Base-by-base conservation (phyloP, 2,888 invertebrate genomes). In the Eristalis tenax region DNA sequence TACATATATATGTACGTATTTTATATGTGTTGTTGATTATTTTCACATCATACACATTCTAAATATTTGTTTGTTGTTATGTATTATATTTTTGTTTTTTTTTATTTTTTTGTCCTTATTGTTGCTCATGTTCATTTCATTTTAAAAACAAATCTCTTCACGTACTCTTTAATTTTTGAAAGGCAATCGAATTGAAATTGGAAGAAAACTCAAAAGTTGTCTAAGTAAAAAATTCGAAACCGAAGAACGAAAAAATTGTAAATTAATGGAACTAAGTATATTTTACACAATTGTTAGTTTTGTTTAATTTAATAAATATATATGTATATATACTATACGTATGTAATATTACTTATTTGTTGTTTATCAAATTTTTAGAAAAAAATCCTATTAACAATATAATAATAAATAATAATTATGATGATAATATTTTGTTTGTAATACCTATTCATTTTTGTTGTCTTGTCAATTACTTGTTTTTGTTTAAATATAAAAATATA, bases 131-230 rank as follows among this genome's bases (percentile, higher is more conserved):
- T 83, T 83, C 15, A 40, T 74, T 18, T 65, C 18, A 10, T 63
- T 61, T 50, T 18, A 50, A 50, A 38, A 38, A 38, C 22, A 32
- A 23, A 32, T 15, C 43, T 57, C 18, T 65, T 69, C 61, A 69
- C 28, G 43, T 59, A 13, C 57, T n/a, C n/a, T 76, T 63, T 32
- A 23, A 57, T 28, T 59, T 68, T 74, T 66, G 18, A 82, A 82
- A 82, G 86, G 83, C 86, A 86, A 83, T 78, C 74, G 86, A 83
- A 86, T 86, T 86, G 86, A 86, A 86, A 82, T 86, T 81, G 82
- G 82, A 82, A 86, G 78, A 73, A 2, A 86, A 82, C 77, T 74
- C 10, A 82, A 35, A 80, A 61, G 70, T 70, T 23, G 18, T 76
- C 75, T 82, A 71, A 73, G 50, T 50, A 18, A 50, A 50, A n/a